These are phyloP conservation scores for Autographa pulchrina DNA, from an alignment of 2,888 invertebrate species.

Conservation along the genomic window DNA sequence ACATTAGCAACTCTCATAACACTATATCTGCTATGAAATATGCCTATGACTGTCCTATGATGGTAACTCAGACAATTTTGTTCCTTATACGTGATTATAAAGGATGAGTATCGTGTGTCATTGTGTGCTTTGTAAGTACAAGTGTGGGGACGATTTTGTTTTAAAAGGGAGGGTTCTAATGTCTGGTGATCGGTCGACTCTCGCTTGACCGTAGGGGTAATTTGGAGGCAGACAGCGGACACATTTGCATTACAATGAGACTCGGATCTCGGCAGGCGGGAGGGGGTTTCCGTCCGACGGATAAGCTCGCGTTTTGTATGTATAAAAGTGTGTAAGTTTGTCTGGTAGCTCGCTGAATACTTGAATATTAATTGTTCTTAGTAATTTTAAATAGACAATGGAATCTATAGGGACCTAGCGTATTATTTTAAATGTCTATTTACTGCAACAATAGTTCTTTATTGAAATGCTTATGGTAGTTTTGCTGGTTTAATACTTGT, in stretches of 20 bases:
- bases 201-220: conserved; percentile 87
- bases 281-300: conserved; percentile 82
- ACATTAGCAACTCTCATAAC: conserved; percentile 85
- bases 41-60: conserved; percentile 71
- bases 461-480: not conserved
- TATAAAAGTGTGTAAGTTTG: conserved; percentile 76
- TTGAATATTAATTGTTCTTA: conserved; percentile 80
- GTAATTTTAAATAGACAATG: conserved; percentile 41
- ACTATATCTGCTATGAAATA: conserved; percentile 86
- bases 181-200: conserved; percentile 83
- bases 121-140: conserved; percentile 55
- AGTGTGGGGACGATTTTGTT: conserved; percentile 77
- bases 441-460: not conserved
- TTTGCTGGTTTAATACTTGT: not conserved
- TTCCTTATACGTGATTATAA: conserved; percentile 61
- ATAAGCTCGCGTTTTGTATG: conserved; percentile 82
- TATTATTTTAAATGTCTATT: not conserved
- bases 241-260: conserved; percentile 88
- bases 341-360: conserved; percentile 74
- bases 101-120: conserved; percentile 69
- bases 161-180: conserved; percentile 87
- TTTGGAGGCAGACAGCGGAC: conserved; percentile 88
- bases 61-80: conserved; percentile 64
- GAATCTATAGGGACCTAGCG: not conserved
- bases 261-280: conserved; percentile 76